Percentiles rank a stretch among this genome's conserved stretches.
Evolutionary conservation across 2,888 invertebrate genomes (phyloP).

Genomic region (Chymomyza procnemis): DNA sequence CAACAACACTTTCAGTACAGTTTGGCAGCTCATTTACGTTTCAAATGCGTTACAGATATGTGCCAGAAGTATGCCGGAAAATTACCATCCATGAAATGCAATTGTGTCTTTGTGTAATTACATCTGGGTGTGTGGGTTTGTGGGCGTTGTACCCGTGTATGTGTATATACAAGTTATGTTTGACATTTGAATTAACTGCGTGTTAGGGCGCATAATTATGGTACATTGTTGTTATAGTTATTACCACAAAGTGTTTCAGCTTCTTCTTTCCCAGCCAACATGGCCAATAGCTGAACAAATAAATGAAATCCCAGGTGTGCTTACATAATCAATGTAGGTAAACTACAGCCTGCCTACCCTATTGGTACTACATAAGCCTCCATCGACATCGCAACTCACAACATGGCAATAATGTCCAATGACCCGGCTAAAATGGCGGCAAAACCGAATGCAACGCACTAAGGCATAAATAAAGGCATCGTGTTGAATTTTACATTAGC

Average conservation of each 20-base stretch:
- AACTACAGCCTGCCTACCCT: neutral
- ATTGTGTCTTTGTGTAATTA: constrained; percentile 21
- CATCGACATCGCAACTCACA: neutral
- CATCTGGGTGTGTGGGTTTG: constrained; percentile 16
- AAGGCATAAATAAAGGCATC: constrained; percentile 29
- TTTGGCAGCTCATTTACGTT: constrained; percentile 35
- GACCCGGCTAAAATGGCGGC: constrained; percentile 10
- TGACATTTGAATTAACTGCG: constrained; percentile 46
- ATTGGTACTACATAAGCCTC: too few relatives aligned
- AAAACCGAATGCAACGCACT: constrained; percentile 16
- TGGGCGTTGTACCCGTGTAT: neutral
- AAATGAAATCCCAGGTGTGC: neutral
- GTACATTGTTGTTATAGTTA: constrained; percentile 21
- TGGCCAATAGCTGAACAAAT: neutral
- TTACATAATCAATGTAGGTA: neutral
- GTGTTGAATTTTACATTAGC: constrained; percentile 40
- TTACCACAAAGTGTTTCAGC: constrained; percentile 9
- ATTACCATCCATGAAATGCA: constrained; percentile 32
- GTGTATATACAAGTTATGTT: constrained; percentile 2
- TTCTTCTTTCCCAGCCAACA: neutral
- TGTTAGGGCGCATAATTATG: constrained; percentile 37
- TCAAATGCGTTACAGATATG: constrained; percentile 24
- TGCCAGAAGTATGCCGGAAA: constrained; percentile 31
- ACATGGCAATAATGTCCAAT: neutral
- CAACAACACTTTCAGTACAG: neutral